These are phyloP conservation scores for Temnothorax longispinosus DNA, from an alignment of 1,140 invertebrate genomes.

Conservation along the genomic window DNA sequence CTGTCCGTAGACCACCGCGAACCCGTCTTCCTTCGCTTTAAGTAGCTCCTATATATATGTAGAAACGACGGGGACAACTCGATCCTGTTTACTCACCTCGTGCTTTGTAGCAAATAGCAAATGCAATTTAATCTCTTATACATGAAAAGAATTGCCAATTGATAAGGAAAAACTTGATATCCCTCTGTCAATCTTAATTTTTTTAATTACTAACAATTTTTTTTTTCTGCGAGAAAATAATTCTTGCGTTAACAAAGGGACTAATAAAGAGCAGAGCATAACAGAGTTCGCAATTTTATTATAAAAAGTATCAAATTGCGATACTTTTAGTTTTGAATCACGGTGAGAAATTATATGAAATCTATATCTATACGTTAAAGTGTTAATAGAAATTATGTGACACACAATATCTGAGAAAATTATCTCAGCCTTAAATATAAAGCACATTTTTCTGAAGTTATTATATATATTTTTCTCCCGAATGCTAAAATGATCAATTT, in stretches of 20 bases:
- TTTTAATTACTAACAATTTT: neutral
- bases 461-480: neutral
- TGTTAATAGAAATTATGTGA: neutral
- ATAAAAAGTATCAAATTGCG: neutral
- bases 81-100: constrained; percentile 36
- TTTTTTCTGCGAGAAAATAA: neutral
- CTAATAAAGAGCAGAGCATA: neutral
- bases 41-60: constrained; percentile 31
- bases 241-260: neutral
- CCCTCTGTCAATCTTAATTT: neutral
- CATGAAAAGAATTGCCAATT: neutral
- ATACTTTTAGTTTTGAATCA: neutral
- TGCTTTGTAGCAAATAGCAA: neutral
- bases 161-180: neutral
- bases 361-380: neutral
- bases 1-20: constrained; percentile 66
- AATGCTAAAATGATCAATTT: neutral
- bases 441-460: neutral
- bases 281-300: neutral
- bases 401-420: neutral
- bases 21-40: constrained; percentile 74
- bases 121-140: neutral
- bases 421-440: neutral
- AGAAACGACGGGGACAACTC: constrained; percentile 22
- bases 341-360: neutral